Base-by-base conservation (phyloP, 1,140 invertebrate species). In the Drosophila pallidifrons region DNA sequence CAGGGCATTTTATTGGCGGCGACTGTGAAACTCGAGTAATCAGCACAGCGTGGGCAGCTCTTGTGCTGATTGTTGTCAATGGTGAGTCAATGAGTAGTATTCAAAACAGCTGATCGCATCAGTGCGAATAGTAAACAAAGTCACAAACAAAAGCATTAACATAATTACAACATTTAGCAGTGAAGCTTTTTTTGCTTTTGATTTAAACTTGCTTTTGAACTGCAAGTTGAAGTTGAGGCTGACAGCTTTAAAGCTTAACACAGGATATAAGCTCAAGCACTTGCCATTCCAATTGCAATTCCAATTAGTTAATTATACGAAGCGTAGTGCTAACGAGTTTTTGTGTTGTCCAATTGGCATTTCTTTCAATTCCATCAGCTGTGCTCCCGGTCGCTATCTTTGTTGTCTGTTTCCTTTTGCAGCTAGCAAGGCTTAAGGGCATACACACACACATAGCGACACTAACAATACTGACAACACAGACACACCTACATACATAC, bases 91-190 rank as follows among this genome's bases (percentile, higher is more conserved):
- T 82, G 75, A 63, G 51, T 47, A 32, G 13, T 43, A 43, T 43
- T 43, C 41, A 16, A 11, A 66, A 77, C 69, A 85, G 63, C 70
- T 68, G 78, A 81, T 72, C 66, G 69, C 68, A 54, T 30, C 7
- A 32, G 32, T 32, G 35, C n/a, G 25, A 5, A 28, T 32, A 43
- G n/a, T 43, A 13, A 43, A 11, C 3, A 10, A 41, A 11, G 8
- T 41, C 8, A 43, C 35, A 38, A 7, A 10, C 35, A 38, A 38
- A 38, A 10, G 35, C 35, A 38, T 38, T 38, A 10, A 10, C 8
- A 8, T 38, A 38, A 38, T 38, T 38, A 38, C 10, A 10, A 3
- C 35, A 38, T 32, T 32, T 32, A 8, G 32, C 32, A 3, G 3
- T 25, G 20, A 25, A 25, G 20, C 20, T 25, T 25, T 25, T 25